Conservation (phyloP, 2,888 invertebrate species). For the Adineta ricciae region DNA sequence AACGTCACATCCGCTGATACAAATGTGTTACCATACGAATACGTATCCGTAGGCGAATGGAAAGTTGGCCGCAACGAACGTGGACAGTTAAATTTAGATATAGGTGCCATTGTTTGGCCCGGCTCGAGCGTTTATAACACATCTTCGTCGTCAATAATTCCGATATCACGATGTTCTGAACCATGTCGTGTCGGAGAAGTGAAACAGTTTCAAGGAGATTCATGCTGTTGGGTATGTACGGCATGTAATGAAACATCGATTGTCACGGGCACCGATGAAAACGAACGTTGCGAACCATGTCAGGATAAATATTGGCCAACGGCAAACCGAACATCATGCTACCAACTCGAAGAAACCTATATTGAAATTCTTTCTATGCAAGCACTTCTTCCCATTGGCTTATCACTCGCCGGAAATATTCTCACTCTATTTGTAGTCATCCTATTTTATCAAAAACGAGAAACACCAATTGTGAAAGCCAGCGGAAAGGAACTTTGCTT, state of each 20-base stretch:
- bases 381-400: background rate
- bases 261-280: conserved; percentile 40
- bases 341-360: conserved; percentile 36
- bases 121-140: conserved; percentile 41
- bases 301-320: conserved; percentile 39
- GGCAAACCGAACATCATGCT: conserved; percentile 38
- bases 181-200: conserved; percentile 49
- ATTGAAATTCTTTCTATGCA: background rate
- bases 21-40: conserved; percentile 39
- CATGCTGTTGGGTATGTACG: conserved; percentile 51
- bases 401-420: background rate
- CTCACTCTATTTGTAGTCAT: background rate
- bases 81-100: conserved; percentile 33
- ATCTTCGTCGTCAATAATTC: conserved; percentile 36
- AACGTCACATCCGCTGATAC: background rate
- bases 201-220: conserved; percentile 48
- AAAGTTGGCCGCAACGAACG: conserved; percentile 52
- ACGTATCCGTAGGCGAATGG: conserved; percentile 53
- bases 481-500: conserved; percentile 60
- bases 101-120: conserved; percentile 46
- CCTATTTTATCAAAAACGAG: background rate
- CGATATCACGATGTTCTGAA: conserved; percentile 49
- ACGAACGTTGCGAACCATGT: conserved; percentile 41
- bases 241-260: conserved; percentile 39
- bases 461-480: conserved; percentile 60